These are phyloP conservation scores for Phaethon lepturus DNA, from an alignment of 2,113 vertebrate species.

Conservation along the genomic window DNA sequence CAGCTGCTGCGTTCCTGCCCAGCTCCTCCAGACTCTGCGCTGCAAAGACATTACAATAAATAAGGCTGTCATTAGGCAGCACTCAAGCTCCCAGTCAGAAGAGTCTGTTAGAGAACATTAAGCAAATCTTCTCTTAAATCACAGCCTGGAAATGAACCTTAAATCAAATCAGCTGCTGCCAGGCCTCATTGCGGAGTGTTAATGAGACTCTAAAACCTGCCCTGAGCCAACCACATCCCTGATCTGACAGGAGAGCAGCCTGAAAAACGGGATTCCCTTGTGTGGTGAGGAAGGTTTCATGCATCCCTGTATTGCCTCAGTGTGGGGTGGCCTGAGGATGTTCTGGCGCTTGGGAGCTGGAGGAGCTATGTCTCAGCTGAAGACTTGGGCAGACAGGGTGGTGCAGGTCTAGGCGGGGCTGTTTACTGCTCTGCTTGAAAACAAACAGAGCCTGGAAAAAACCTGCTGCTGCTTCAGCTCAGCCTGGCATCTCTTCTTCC, in stretches of 20 bases:
- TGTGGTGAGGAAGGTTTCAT: constrained; percentile 9
- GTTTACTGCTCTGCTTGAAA: constrained; percentile 16
- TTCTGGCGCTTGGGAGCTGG: not conserved
- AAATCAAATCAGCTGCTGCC: constrained; percentile 74
- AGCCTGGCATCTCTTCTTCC: not conserved
- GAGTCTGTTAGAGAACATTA: constrained; percentile 75
- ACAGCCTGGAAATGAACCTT: constrained; percentile 73
- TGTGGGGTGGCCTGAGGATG: not conserved
- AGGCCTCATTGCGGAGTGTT: constrained; percentile 68
- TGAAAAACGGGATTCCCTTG: constrained; percentile 68
- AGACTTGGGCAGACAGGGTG: not conserved
- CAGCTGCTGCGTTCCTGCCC: not conserved
- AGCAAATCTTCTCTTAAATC: constrained; percentile 73
- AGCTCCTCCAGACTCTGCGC: not conserved
- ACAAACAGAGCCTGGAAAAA: not conserved
- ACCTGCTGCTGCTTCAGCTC: not conserved
- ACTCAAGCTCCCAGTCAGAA: constrained; percentile 68
- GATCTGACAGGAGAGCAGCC: constrained; percentile 41
- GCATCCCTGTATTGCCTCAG: not conserved
- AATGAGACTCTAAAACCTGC: constrained; percentile 72
- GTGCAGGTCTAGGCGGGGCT: constrained; percentile 1
- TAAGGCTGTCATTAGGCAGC: constrained; percentile 70
- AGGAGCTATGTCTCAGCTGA: not conserved
- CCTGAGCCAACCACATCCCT: constrained; percentile 52
- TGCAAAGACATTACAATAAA: constrained; percentile 54